Percentiles rank a stretch among this genome's conserved stretches.
These are phyloP conservation scores for Pristionchus fissidentatus DNA, from an alignment of 2,888 invertebrate species.

Conservation along the genomic window DNA sequence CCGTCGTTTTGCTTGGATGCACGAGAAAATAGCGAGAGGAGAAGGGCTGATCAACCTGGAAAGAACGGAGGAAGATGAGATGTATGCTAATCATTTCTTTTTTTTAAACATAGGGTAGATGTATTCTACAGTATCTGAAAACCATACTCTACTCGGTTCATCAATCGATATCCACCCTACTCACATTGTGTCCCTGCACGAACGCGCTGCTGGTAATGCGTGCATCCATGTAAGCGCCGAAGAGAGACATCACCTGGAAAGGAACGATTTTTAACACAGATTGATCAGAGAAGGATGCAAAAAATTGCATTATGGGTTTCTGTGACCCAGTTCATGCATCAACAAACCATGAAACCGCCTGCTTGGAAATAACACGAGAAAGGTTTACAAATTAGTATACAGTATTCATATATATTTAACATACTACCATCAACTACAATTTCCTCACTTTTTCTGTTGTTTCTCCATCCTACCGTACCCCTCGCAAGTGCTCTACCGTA, in stretches of 20 bases:
- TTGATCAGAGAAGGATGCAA: too few relatives aligned
- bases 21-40: conserved; percentile 18
- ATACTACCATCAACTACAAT: neutral
- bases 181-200: conserved; percentile 47
- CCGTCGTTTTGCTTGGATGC: conserved; percentile 23
- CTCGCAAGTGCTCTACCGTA: too few relatives aligned
- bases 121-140: neutral
- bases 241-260: conserved; percentile 54
- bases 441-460: too few relatives aligned
- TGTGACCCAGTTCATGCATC: too few relatives aligned
- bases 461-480: too few relatives aligned
- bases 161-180: neutral
- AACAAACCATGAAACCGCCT: too few relatives aligned
- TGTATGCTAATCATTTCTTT: too few relatives aligned
- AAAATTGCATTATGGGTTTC: too few relatives aligned
- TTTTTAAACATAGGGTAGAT: neutral
- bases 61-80: neutral
- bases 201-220: conserved; percentile 59
- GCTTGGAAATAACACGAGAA: too few relatives aligned
- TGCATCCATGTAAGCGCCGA: conserved; percentile 62
- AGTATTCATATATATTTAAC: neutral
- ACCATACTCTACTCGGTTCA: neutral
- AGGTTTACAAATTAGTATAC: too few relatives aligned
- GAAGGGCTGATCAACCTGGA: conserved; percentile 43
- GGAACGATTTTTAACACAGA: too few relatives aligned